Conservation (phyloP, 1,140 invertebrate species). For the Paraescarpia echinospica region DNA sequence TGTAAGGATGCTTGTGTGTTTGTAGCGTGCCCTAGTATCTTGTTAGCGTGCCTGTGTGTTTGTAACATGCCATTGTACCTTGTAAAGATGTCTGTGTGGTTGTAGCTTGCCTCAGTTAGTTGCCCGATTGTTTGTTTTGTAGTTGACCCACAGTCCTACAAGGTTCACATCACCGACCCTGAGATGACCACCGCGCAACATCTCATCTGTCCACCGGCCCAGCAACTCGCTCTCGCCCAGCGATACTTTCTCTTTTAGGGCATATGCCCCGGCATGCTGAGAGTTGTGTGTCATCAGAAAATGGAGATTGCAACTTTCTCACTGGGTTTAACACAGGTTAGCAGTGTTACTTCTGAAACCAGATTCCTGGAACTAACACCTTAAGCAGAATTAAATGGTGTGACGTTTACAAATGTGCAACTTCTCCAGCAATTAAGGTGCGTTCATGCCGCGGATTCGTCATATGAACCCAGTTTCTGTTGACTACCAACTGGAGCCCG, state of each 20-base stretch:
- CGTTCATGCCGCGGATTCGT: background rate
- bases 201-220: constrained; percentile 44
- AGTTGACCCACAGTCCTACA: constrained; percentile 54
- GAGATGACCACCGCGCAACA: constrained; percentile 31
- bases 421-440: too few relatives aligned
- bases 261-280: constrained; percentile 30
- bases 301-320: constrained; percentile 34
- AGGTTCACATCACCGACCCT: constrained; percentile 38
- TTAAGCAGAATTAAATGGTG: too few relatives aligned
- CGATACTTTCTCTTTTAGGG: constrained; percentile 47
- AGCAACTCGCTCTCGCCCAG: constrained; percentile 44
- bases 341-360: too few relatives aligned
- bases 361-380: too few relatives aligned
- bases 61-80: too few relatives aligned
- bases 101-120: too few relatives aligned
- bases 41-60: too few relatives aligned
- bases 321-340: too few relatives aligned
- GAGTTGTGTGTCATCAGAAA: constrained; percentile 19
- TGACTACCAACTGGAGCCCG: background rate
- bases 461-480: background rate
- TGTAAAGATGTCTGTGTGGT: too few relatives aligned
- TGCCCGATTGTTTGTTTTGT: constrained; percentile 33
- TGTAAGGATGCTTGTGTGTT: background rate
- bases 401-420: too few relatives aligned
- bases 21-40: too few relatives aligned